These are phyloP conservation scores for Batillaria attramentaria DNA, from an alignment of 1,140 invertebrate species.

Conservation along the genomic window DNA sequence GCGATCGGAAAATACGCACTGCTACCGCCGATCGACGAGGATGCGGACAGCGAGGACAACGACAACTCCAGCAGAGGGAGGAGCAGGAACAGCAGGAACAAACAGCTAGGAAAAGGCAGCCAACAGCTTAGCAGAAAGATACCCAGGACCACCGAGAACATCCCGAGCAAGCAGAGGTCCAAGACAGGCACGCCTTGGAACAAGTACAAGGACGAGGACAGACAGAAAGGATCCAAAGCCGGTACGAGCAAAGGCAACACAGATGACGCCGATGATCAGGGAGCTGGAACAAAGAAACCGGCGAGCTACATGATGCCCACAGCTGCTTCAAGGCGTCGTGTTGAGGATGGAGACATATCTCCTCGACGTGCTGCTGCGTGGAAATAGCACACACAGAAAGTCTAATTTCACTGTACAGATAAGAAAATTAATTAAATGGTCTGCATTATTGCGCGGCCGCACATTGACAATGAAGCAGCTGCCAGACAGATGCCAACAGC, in stretches of 20 bases:
- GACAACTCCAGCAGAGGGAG: not conserved
- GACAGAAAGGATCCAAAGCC: not conserved
- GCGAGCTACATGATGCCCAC: not conserved
- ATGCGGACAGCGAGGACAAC: not conserved
- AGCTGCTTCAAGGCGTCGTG: not conserved
- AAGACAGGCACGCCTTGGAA: conserved; percentile 19
- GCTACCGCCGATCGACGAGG: conserved; percentile 25
- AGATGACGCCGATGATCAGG: not conserved
- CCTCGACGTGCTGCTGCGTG: conserved; percentile 4
- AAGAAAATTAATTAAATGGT: not conserved
- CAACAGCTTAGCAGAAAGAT: not conserved
- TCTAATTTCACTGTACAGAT: not conserved
- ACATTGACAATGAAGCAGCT: too few species aligned
- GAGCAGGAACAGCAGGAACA: not conserved
- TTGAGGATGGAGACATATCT: not conserved
- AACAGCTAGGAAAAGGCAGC: not conserved
- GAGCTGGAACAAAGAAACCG: not conserved
- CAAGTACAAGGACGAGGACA: conserved; percentile 18
- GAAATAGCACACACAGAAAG: not conserved
- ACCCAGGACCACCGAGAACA: not conserved
- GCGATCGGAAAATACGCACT: conserved; percentile 27
- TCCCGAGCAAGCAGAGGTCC: too few species aligned
- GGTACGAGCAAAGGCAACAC: too few species aligned
- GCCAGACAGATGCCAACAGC: too few species aligned
- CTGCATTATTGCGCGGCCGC: not conserved